Evolutionary conservation across 2,113 vertebrate genomes (phyloP), one percentile per base, ranked within the genome.

Genomic region (Saccopteryx leptura): DNA sequence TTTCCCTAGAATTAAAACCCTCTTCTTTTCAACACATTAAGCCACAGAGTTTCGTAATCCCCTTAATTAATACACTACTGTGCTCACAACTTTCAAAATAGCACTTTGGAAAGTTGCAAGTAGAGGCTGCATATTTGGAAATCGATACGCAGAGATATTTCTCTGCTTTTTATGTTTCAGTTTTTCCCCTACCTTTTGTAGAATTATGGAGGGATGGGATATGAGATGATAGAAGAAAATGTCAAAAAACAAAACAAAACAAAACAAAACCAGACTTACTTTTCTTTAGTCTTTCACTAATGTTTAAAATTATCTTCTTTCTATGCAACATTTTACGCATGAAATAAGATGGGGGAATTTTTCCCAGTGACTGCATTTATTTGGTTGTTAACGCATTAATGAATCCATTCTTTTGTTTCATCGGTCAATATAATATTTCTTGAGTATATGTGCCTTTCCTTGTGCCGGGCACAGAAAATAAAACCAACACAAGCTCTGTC

Each of bases 61-160:
- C 61, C 46, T 60, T 86, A 97, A 97, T 96, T 88, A 97, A 90
- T 81, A 90, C 7, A 92, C 75, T 68, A 72, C 89, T 83, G 93
- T 48, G 54, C 86, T 83, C 14, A 87, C 10, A 60, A 61, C 61
- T 75, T 95, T 95, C 61, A 91, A 95, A 95, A 79, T 5, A 88
- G 28, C 31, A 2, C 28, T 96, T 92, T 93, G 71, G 33, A 96
- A 96, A 74, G 2, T 90, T 76, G 50, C 33, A 96, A 95, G 94
- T n/a, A n/a, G 12, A 92, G 31, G 21, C 26, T 92, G 39, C 15
- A 48, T 84, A 33, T 61, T 69, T 96, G 85, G 63, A 92, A 93
- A 86, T 39, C 7, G 7, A 96, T 95, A 91, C 74, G 61, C 3
- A 17, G 54, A 66, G 9, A 39, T 24, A 65, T 33, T 11, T 54